Percentiles rank a stretch among this genome's conserved stretches.
These are phyloP conservation scores for Merops nubicus DNA, from an alignment of 2,113 vertebrate genomes.

Conservation along the genomic window DNA sequence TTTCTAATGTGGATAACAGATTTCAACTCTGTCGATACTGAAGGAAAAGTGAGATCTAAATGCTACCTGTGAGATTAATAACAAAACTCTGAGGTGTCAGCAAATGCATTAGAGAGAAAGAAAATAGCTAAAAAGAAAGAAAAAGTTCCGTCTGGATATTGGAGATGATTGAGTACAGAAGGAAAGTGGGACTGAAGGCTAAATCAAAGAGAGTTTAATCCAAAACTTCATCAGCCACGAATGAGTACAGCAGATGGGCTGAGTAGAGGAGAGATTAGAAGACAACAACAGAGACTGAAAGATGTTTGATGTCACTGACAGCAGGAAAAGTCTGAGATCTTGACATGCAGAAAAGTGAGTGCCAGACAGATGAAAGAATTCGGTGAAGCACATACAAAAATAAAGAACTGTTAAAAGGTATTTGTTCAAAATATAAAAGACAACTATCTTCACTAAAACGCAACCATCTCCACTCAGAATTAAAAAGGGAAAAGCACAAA, in stretches of 20 bases:
- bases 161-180: neutral
- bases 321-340: neutral
- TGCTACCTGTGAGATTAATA: neutral
- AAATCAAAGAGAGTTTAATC: neutral
- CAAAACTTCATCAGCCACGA: neutral
- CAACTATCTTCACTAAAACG: neutral
- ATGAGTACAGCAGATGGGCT: neutral
- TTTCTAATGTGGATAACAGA: neutral
- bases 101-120: neutral
- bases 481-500: neutral
- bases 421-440: neutral
- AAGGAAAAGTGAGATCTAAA: neutral
- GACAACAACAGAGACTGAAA: neutral
- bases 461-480: neutral
- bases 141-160: neutral
- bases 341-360: neutral
- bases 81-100: neutral
- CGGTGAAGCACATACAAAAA: neutral
- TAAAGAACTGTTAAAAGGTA: neutral
- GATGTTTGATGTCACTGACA: neutral
- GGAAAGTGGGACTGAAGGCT: neutral
- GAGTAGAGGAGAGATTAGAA: neutral
- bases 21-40: neutral
- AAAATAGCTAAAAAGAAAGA: neutral
- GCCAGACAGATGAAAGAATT: neutral